Evolutionary conservation across 2,888 invertebrate genomes (phyloP).

Genomic region (Chouioia cunea): DNA sequence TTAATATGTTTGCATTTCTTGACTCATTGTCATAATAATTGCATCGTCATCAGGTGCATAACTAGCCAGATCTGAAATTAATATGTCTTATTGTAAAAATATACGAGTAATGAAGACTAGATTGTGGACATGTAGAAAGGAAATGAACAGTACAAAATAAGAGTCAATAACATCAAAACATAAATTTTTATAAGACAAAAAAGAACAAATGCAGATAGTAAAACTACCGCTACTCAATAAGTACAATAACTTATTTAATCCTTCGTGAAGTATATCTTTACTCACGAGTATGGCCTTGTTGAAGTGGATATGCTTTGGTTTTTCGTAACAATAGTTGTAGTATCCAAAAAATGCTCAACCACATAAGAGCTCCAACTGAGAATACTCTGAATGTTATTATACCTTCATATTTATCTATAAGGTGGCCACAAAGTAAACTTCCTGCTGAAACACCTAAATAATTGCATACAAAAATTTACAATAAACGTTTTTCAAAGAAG

Average conservation of each 20-base stretch:
- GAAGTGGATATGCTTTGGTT: conserved; percentile 60
- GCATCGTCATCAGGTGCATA: conserved; percentile 79
- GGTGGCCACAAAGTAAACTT: conserved; percentile 81
- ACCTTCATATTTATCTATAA: conserved; percentile 77
- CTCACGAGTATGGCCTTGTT: conserved; percentile 66
- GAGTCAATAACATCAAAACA: conserved; percentile 6
- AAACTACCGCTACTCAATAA: neutral
- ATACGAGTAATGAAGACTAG: neutral
- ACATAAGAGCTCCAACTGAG: conserved; percentile 77
- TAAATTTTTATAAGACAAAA: conserved; percentile 23
- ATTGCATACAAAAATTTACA: neutral
- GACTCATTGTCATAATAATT: conserved; percentile 73
- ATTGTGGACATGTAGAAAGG: conserved; percentile 20
- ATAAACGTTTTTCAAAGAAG: conserved; percentile 1
- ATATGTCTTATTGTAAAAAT: conserved; percentile 16
- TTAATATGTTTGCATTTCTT: conserved; percentile 65
- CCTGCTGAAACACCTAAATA: conserved; percentile 79
- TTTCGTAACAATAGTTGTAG: conserved; percentile 60
- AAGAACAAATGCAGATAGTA: neutral
- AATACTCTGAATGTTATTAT: conserved; percentile 79
- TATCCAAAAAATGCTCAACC: conserved; percentile 63
- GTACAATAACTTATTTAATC: conserved; percentile 1
- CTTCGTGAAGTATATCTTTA: conserved; percentile 52
- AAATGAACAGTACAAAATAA: conserved; percentile 3
- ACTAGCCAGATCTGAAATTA: conserved; percentile 68